These are phyloP conservation scores for Tupaia chinensis DNA, from an alignment of 2,113 vertebrate genomes.

Conservation along the genomic window DNA sequence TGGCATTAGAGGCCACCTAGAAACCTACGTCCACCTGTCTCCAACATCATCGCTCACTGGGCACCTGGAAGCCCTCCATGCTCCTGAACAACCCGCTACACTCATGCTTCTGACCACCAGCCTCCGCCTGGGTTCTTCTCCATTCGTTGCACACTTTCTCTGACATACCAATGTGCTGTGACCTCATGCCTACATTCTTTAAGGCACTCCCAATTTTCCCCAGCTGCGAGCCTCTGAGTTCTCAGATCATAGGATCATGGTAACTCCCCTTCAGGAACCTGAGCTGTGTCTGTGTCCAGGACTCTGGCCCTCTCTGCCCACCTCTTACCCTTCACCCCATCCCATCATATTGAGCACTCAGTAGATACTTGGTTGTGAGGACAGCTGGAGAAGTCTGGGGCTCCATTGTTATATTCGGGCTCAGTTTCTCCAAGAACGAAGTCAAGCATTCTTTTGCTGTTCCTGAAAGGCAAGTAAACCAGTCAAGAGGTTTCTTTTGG, in stretches of 20 bases:
- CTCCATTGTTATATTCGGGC: not conserved
- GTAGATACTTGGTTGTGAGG: not conserved
- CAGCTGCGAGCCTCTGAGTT: not conserved
- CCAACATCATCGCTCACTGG: not conserved
- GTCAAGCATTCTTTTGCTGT: not conserved
- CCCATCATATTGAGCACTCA: not conserved
- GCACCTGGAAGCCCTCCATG: not conserved
- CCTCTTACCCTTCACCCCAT: accelerated
- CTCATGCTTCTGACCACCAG: not conserved
- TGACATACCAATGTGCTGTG: no score
- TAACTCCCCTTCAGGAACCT: not conserved
- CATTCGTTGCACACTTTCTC: not conserved
- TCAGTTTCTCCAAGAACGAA: not conserved
- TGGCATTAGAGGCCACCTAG: not conserved
- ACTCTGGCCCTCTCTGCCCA: not conserved
- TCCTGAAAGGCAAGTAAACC: not conserved
- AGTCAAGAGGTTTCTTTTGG: not conserved
- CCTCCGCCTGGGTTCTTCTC: not conserved
- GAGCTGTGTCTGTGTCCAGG: accelerated
- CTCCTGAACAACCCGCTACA: not conserved
- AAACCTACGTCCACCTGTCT: not conserved
- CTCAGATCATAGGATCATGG: not conserved
- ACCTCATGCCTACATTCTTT: not conserved
- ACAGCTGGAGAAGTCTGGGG: not conserved
- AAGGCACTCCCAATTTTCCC: not conserved